Conservation (phyloP, 2,888 invertebrate species). For the Beris morrisii region DNA sequence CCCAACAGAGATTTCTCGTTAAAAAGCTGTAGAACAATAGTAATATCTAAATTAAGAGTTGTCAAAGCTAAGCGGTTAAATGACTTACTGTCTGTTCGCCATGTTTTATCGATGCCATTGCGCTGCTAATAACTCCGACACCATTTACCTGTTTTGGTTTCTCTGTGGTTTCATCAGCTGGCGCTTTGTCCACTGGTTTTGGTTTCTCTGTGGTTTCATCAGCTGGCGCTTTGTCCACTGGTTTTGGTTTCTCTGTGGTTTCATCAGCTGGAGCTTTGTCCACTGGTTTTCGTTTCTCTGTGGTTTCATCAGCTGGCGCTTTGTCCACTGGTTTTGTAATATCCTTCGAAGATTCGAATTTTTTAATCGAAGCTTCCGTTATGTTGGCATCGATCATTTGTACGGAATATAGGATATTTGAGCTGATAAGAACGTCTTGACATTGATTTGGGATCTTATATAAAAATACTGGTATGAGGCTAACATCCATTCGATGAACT, state of each 20-base stretch:
- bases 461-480: constrained; percentile 67
- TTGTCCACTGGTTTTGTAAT: constrained; percentile 11
- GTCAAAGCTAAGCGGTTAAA: too few species aligned
- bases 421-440: constrained; percentile 66
- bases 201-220: constrained; percentile 43
- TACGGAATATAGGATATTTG: constrained; percentile 66
- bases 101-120: constrained; percentile 53
- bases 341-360: constrained; percentile 4
- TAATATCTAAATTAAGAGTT: too few species aligned
- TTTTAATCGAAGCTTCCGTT: background rate
- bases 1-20: constrained; percentile 49
- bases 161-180: constrained; percentile 42
- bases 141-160: constrained; percentile 43
- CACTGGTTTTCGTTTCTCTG: constrained; percentile 42
- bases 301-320: constrained; percentile 45
- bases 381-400: constrained; percentile 55
- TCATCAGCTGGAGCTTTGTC: too few species aligned
- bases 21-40: constrained; percentile 46
- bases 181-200: constrained; percentile 37
- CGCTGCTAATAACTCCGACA: constrained; percentile 55
- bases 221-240: too few species aligned
- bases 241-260: constrained; percentile 42
- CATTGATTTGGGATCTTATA: constrained; percentile 69
- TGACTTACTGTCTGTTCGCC: constrained; percentile 51
- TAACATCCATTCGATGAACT: constrained; percentile 69